phyloP scores from a whole-genome alignment of 2,888 invertebrate genomes.

The Lycocerus yunnanus region DNA sequence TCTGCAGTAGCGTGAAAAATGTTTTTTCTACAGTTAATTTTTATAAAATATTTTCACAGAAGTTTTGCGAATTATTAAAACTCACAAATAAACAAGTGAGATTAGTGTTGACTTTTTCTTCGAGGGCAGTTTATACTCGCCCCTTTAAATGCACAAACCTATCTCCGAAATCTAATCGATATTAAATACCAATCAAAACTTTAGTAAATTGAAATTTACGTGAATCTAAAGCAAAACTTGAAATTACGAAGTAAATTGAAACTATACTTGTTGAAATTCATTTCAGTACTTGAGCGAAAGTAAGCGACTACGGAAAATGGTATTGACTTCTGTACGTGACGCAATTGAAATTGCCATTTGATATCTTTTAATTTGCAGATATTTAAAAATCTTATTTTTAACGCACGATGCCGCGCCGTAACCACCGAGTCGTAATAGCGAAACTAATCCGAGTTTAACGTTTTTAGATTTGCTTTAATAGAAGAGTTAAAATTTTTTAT shows the following conservation, averaged over 20 bases:
- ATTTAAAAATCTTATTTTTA: neutral
- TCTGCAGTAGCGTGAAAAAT: too few species aligned
- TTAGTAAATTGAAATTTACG: neutral
- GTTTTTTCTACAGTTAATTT: too few species aligned
- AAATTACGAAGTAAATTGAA: neutral
- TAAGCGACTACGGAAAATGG: neutral
- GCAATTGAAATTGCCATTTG: neutral
- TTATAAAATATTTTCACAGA: too few species aligned
- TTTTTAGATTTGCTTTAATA: neutral
- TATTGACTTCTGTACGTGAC: neutral
- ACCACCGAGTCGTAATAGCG: neutral
- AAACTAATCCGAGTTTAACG: neutral
- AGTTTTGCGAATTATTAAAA: too few species aligned
- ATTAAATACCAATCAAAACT: neutral
- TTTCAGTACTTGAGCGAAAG: neutral
- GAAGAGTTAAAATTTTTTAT: neutral
- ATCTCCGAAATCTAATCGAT: neutral
- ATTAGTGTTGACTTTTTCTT: too few species aligned
- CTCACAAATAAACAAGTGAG: too few species aligned
- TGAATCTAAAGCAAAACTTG: neutral
- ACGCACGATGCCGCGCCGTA: neutral
- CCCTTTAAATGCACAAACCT: neutral
- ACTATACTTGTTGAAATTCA: neutral
- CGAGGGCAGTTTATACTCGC: too few species aligned
- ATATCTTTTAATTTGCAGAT: neutral